Evolutionary conservation across 2,797 vertebrate genomes (phyloP), one percentile per base, ranked within the genome.

Genomic region (Staurois parvus): DNA sequence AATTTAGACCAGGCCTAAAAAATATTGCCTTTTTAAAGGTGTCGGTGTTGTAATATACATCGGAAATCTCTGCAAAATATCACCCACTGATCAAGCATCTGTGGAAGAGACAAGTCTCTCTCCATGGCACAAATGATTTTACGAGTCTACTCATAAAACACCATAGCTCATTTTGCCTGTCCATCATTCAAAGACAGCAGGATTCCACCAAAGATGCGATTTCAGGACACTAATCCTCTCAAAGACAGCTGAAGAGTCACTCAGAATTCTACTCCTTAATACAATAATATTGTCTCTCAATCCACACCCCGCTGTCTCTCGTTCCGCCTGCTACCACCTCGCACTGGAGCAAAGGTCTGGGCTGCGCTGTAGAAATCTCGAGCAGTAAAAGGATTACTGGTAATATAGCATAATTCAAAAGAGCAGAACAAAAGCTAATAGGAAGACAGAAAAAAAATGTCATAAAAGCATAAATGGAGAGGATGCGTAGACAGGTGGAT

Each of bases 391-490:
- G 84, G 59, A 79, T 68, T 85, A 85, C 24, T 1, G 26, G 67
- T 64, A 69, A 85, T 64, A 68, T 11, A 29, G 66, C 37, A 67
- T 24, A 30, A 59, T 26, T 76, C 76, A 78, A 72, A 70, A 62
- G 74, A 59, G 37, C 30, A 56, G 62, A 85, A 79, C 70, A 85
- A 70, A 64, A 81, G 72, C n/a, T 72, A 62, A 72, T 72, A 48
- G 29, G 30, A 48, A 26, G 30, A 15, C 24, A 15, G 72, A 12
- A 10, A 32, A 62, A 76, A 45, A 45, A 45, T 45, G 29, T n/a
- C 24, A 75, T n/a, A 52, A 37, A 26, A 67, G 24, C 15, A 19
- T 3, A 29, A 42, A 29, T 30, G n/a, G 26, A 45, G 59, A 81
- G 29, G 45, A 69, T 29, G 40, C 29, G 11, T 13, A 72, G 12